Conservation (phyloP, 2,113 vertebrate species). For the Actenoides hombroni region DNA sequence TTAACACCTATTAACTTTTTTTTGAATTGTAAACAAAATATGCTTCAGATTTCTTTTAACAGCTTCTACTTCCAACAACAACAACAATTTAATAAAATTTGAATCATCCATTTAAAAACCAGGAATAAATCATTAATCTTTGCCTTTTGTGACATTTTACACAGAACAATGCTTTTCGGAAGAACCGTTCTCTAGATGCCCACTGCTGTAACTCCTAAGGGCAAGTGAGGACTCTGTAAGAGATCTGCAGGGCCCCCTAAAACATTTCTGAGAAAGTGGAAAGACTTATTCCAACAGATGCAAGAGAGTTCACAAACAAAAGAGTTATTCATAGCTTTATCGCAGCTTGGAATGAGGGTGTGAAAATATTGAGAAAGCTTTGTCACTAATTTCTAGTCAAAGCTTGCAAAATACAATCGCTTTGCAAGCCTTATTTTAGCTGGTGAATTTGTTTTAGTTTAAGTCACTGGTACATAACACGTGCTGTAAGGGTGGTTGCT, state of each 20-base stretch:
- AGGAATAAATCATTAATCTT: not conserved
- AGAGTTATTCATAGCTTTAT: slow-evolving; percentile 16
- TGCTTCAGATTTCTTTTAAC: not conserved
- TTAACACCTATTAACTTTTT: not conserved
- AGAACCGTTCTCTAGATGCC: not conserved
- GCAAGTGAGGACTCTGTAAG: not conserved
- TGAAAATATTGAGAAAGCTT: slow-evolving; percentile 36
- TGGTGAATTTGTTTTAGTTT: not conserved
- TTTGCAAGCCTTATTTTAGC: slow-evolving; percentile 1
- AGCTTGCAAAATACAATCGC: slow-evolving; percentile 5
- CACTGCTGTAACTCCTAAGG: not conserved
- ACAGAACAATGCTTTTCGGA: not conserved
- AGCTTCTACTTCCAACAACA: not conserved
- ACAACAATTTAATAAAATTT: not conserved
- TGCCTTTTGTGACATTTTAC: not conserved
- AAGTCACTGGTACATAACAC: not conserved
- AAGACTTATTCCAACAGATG: not conserved
- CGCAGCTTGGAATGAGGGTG: not conserved
- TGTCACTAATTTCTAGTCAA: slow-evolving; percentile 23
- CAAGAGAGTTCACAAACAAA: not conserved
- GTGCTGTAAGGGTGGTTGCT: not conserved
- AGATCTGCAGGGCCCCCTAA: not conserved
- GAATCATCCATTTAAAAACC: not conserved
- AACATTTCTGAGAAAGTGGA: not conserved
- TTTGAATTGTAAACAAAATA: not conserved